phyloP scores from a whole-genome alignment of 2,797 vertebrate species.

The Molossus alvarezi region DNA sequence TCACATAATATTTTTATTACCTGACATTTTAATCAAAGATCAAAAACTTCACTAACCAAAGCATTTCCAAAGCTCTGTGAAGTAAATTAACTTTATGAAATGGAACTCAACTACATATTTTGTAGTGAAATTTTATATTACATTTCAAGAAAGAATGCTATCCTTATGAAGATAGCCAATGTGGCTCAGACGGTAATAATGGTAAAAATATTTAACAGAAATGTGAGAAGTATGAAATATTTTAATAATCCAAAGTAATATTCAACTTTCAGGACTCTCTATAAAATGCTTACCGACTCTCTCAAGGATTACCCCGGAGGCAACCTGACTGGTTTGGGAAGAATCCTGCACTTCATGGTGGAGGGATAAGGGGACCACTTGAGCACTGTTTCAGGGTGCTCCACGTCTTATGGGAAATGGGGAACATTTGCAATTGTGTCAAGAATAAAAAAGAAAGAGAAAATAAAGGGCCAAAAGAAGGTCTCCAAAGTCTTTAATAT shows the following conservation, averaged over 20 bases:
- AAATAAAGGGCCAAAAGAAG: neutral
- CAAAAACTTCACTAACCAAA: conserved; percentile 63
- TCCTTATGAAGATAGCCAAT: conserved; percentile 83
- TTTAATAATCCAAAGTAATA: conserved; percentile 70
- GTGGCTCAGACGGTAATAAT: conserved; percentile 76
- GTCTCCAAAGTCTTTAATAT: neutral
- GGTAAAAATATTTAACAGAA: conserved; percentile 83
- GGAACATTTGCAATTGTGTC: neutral
- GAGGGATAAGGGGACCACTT: fast-evolving
- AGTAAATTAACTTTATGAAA: conserved; percentile 87
- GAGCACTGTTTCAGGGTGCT: neutral
- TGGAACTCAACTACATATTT: conserved; percentile 82
- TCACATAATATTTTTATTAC: conserved; percentile 83
- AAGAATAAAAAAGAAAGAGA: neutral
- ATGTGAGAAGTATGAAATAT: conserved; percentile 74
- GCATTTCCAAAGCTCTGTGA: conserved; percentile 82
- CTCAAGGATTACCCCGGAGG: neutral
- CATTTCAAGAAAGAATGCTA: conserved; percentile 84
- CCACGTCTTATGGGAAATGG: neutral
- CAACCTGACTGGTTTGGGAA: neutral
- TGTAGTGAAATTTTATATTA: conserved; percentile 85
- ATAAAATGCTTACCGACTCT: conserved; percentile 48
- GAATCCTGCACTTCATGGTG: neutral
- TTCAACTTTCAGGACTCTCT: conserved; percentile 34
- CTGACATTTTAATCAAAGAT: conserved; percentile 80